These are phyloP conservation scores for Poecilia latipinna DNA, from an alignment of 2,113 vertebrate genomes.

Conservation along the genomic window DNA sequence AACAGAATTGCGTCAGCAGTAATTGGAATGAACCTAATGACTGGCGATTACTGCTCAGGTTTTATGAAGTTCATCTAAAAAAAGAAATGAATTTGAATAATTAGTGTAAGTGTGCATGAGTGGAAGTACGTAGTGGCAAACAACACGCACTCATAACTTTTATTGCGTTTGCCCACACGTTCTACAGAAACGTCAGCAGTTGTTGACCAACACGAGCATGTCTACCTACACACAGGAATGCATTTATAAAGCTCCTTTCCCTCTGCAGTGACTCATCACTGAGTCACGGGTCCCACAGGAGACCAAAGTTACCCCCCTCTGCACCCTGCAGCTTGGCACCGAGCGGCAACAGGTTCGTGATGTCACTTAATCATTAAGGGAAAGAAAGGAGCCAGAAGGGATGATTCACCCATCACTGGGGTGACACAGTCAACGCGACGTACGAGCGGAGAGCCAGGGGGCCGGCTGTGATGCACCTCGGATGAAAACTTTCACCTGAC, in stretches of 20 bases:
- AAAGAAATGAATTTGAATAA: conserved; percentile 25
- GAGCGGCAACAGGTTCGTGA: conserved; percentile 21
- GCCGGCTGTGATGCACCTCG: conserved; percentile 4
- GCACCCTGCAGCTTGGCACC: conserved; percentile 7
- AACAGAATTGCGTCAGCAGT: conserved; percentile 29
- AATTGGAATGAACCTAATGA: conserved; percentile 45
- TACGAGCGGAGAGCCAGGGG: not conserved
- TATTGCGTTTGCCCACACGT: not conserved
- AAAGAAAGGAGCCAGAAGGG: conserved; percentile 21
- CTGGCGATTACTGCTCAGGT: conserved; percentile 41
- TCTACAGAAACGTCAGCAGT: not conserved
- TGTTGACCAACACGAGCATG: not conserved
- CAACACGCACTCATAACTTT: not conserved
- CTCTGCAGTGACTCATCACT: conserved; percentile 64
- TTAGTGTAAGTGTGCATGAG: not conserved
- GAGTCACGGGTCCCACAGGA: conserved; percentile 47
- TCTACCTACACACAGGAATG: conserved; percentile 16
- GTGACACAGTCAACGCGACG: conserved; percentile 29
- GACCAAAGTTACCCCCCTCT: conserved; percentile 31
- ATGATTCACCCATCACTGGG: conserved; percentile 53
- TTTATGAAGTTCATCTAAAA: conserved; percentile 23
- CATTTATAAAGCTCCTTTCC: conserved; percentile 26
- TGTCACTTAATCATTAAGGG: conserved; percentile 36
- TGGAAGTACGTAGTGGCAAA: not conserved
- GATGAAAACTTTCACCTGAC: conserved; percentile 49